These are phyloP conservation scores for Pimpla rufipes DNA, from an alignment of 2,888 invertebrate genomes.

Conservation along the genomic window DNA sequence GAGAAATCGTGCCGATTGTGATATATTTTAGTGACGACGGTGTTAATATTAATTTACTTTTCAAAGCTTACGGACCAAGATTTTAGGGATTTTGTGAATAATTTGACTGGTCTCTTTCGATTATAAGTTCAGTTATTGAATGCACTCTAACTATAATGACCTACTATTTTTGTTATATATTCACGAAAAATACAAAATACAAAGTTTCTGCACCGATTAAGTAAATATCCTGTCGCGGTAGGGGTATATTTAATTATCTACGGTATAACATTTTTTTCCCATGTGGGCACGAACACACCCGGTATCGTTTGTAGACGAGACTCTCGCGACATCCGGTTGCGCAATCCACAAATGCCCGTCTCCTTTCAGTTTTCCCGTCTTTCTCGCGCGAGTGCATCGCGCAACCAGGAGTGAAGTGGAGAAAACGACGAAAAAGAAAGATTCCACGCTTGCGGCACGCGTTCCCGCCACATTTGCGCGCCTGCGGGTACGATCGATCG, in stretches of 20 bases:
- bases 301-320: neutral
- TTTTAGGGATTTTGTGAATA: too few relatives aligned
- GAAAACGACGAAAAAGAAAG: constrained; percentile 17
- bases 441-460: constrained; percentile 1
- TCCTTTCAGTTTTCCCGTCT: constrained; percentile 11
- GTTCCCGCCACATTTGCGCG: constrained; percentile 18
- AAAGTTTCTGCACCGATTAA: too few relatives aligned
- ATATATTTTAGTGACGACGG: too few relatives aligned
- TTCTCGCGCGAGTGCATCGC: constrained; percentile 21
- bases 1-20: too few relatives aligned
- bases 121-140: too few relatives aligned
- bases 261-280: neutral
- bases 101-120: too few relatives aligned
- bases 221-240: too few relatives aligned
- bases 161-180: too few relatives aligned
- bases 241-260: neutral
- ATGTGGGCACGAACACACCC: neutral
- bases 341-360: constrained; percentile 50
- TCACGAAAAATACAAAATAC: too few relatives aligned
- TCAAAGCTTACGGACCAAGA: too few relatives aligned
- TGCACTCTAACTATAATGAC: too few relatives aligned
- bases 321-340: constrained; percentile 44
- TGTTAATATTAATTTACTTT: too few relatives aligned
- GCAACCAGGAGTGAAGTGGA: constrained; percentile 18
- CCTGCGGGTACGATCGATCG: constrained; percentile 41